Conservation (phyloP, 2,888 invertebrate species). For the Choreutis nemorana region DNA sequence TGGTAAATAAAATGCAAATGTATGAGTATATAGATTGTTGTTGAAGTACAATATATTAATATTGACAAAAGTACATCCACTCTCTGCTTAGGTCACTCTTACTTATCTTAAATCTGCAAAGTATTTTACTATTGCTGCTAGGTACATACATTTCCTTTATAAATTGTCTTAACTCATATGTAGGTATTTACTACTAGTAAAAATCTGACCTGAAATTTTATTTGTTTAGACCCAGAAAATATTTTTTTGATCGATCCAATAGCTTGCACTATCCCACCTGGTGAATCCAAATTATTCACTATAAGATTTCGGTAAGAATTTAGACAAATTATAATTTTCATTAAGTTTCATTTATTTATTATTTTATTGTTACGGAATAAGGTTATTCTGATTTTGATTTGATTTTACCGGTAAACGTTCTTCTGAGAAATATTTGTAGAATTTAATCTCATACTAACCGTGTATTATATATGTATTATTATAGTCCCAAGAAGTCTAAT, state of each 20-base stretch:
- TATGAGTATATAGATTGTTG: too few relatives aligned
- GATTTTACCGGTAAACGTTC: not conserved
- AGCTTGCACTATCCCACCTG: constrained; percentile 35
- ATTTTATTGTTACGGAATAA: not conserved
- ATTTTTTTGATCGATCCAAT: constrained; percentile 48
- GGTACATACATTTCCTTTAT: too few relatives aligned
- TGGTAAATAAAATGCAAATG: constrained; percentile 33
- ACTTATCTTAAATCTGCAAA: too few relatives aligned
- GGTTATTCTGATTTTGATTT: not conserved
- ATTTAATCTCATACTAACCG: not conserved
- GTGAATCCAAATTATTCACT: constrained; percentile 50
- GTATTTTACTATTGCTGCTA: too few relatives aligned
- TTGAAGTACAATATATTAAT: too few relatives aligned
- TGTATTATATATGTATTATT: not conserved
- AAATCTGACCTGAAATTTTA: too few relatives aligned
- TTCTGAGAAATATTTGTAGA: not conserved
- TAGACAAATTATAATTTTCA: constrained; percentile 1
- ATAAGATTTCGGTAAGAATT: constrained; percentile 42
- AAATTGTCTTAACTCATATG: too few relatives aligned
- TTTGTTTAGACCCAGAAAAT: constrained; percentile 46
- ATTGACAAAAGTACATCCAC: too few relatives aligned
- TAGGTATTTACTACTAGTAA: too few relatives aligned
- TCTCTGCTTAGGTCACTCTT: too few relatives aligned
- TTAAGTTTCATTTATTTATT: constrained; percentile 3
- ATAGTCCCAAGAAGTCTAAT: constrained; percentile 39